Evolutionary conservation across 2,888 invertebrate genomes (phyloP), one percentile per base, ranked within the genome.

Genomic region (Eucriotettix oculatus): DNA sequence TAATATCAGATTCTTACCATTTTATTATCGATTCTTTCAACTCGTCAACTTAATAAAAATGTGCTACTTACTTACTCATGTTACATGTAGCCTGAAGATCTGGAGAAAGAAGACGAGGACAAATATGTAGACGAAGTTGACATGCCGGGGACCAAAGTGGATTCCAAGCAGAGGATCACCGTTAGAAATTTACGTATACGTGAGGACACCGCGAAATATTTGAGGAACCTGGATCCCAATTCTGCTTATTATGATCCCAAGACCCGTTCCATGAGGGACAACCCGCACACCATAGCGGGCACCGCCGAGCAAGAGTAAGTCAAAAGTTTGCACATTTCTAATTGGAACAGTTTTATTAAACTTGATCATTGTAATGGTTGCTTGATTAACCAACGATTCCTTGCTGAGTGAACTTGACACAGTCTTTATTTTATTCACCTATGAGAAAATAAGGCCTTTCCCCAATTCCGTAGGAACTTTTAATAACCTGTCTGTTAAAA

Each of bases 191-290:
- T 99, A 66, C 84, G 99, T 68, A 99, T 99, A 67, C 81, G 99
- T 68, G 99, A 99, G 75, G 99, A 99, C 73, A 98, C 97, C 0
- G 99, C 99, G 0, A 99, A 99, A 76, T 99, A 99, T 74, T 75
- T 99, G 64, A 79, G 95, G 61, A 99, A 99, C 73, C 77, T 99
- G 69, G 96, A 98, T 77, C 90, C 92, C 0, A 93, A 95, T 72
- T 98, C 97, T 0, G 98, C 99, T 0, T 97, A 96, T 76, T 99
- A 99, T 73, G 99, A 99, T 75, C 99, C 99, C 0, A 99, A 99
- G 77, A 97, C 98, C 0, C 80, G 99, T 61, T 93, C 98, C 0
- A 99, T 99, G 99, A 84, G 99, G 65, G 97, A 97, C 67, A 93
- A 96, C 76, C 96, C 96, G 0, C 86, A 92, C 68, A 84, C 83